Base-by-base conservation (phyloP, 2,113 vertebrate species). In the Nyctibius bracteatus region DNA sequence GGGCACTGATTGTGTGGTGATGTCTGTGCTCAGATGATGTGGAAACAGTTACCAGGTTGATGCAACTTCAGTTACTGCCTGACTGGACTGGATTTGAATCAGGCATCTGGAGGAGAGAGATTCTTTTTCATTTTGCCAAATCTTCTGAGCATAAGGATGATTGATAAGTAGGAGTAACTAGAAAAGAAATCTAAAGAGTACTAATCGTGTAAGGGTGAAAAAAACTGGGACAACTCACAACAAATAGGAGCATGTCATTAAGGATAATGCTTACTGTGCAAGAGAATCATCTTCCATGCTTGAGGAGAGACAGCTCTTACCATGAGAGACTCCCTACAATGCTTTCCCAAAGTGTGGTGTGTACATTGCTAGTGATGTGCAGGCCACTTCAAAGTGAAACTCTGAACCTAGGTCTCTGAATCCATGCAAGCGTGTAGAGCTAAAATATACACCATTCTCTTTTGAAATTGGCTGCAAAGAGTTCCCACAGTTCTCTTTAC, bases 321-420 rank as follows among this genome's bases (percentile, higher is more conserved):
- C 54, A 14, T 57, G 73, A 23, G 78, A 88, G 66, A 15, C 8
- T 71, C 82, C 73, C 82, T 75, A 7, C 51, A 33, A 33, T 49
- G 33, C 88, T 78, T 95, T 94, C 83, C 94, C 81, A 55, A 84
- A 81, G 55, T 5, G 39, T n/a, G 43, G 33, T 63, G 86, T 92
- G 80, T 81, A 78, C 75, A 28, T 71, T 86, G 94, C 66, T 65
- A 31, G 59, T 31, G 67, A 49, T 47, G 93, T 66, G 5, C 66
- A 27, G 75, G 31, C 63, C 18, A 3, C 92, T 95, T 94, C 75
- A 86, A 62, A 94, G 94, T 7, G 37, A 17, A 20, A 7, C 82
- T 61, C 44, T 22, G 90, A 90, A 78, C 52, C 49, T 58, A 20
- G 47, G 22, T 81, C 55, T 74, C 23, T 4, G 43, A 79, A 61